Conservation (phyloP, 2,888 invertebrate species). For the Luffia ferchaultella region DNA sequence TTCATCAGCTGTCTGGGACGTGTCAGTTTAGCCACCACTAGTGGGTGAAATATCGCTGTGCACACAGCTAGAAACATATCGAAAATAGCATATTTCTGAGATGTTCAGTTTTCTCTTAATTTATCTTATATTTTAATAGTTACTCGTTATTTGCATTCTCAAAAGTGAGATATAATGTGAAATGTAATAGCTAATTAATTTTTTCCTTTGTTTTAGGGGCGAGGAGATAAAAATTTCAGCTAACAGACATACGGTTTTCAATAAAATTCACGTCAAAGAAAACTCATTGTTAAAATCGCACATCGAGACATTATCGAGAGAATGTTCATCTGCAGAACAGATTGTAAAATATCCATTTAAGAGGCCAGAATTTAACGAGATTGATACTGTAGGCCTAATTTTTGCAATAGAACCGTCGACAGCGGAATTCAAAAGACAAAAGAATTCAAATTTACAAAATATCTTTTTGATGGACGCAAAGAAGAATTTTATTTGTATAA, state of each 20-base stretch:
- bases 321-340: slow-evolving; percentile 51
- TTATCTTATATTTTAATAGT: no score
- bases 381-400: slow-evolving; percentile 77
- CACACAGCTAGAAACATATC: no score
- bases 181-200: no score
- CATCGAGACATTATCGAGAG: slow-evolving; percentile 30
- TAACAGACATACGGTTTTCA: slow-evolving; percentile 55
- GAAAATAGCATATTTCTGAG: no score
- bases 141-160: no score
- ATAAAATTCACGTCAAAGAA: slow-evolving; percentile 27
- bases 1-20: no score
- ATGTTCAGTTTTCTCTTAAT: no score
- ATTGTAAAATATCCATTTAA: slow-evolving; percentile 29
- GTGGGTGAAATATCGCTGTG: no score
- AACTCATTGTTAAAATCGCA: slow-evolving; percentile 20
- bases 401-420: slow-evolving; percentile 60
- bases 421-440: slow-evolving; percentile 32
- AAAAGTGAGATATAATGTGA: no score
- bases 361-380: slow-evolving; percentile 67
- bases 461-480: slow-evolving; percentile 66
- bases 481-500: slow-evolving; percentile 57
- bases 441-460: slow-evolving; percentile 52
- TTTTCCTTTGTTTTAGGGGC: slow-evolving; percentile 40
- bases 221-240: slow-evolving; percentile 65
- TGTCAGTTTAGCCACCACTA: no score